Base-by-base conservation (phyloP, 2,888 invertebrate species). In the Papilio protenor region DNA sequence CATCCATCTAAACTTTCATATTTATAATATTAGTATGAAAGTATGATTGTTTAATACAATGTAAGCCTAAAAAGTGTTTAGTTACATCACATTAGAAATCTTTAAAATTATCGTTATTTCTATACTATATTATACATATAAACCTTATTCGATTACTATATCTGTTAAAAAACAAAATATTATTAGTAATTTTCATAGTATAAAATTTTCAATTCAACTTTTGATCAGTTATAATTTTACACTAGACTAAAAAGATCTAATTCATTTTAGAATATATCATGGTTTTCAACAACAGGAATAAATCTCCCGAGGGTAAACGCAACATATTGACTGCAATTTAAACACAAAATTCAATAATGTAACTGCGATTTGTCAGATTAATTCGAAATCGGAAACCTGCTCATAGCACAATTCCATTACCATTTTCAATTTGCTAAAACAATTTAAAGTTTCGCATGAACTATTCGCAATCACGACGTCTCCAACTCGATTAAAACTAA, bases 401-500 rank as follows among this genome's bases (percentile, higher is more conserved):
- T 57, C 49, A 59, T 21, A 18, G 33, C 47, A n/a, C 16, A 69
- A 47, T 23, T 47, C 21, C 72, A n/a, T 33, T 52, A 33, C 61
- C n/a, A 59, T 21, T 49, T 77, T 69, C 77, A 47, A 77, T 72
- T 77, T 47, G 47, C 40, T 64, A 49, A 49, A 72, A 72, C 72
- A n/a, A 52, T 61, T 77, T 57, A 57, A 66, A 73, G 77, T 70
- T 49, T 49, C 66, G 57, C 84, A 83, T 83, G 85, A 86, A 86
- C 87, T 87, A 87, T 87, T 88, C 79, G 79, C 80, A 83, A 84
- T 80, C 82, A 82, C 83, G 86, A 86, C 86, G 81, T 81, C 23
- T 57, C 84, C 81, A 89, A 91, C 89, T 90, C 90, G 88, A 91
- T 92, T 90, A 88, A 89, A 92, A 91, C 92, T 90, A 89, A 78